Conservation (phyloP, 2,113 vertebrate genomes). For the Prolemur simus region DNA sequence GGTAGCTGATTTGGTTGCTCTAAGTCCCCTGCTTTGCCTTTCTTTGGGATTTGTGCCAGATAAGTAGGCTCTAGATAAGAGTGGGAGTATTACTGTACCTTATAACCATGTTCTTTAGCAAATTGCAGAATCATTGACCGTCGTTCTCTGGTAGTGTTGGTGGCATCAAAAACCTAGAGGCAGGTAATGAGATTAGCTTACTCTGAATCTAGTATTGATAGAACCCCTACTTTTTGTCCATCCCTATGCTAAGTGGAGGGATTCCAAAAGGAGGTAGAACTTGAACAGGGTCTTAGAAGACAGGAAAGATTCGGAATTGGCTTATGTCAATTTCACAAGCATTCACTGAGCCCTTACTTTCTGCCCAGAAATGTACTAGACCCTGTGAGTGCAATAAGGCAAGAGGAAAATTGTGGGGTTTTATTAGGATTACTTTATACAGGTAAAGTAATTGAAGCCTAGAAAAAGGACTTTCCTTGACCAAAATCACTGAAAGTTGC, state of each 20-base stretch:
- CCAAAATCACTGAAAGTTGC: background rate
- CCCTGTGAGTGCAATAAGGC: background rate
- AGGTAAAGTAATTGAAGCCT: constrained; percentile 23
- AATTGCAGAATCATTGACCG: constrained; percentile 89
- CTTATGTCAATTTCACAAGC: constrained; percentile 35
- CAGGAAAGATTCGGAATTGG: constrained; percentile 10
- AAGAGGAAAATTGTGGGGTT: background rate
- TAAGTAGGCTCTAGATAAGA: constrained; percentile 7
- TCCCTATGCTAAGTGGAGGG: background rate
- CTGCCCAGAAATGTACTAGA: background rate
- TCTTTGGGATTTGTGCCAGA: background rate
- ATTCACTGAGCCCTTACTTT: background rate
- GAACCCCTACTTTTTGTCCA: background rate
- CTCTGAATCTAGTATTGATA: background rate
- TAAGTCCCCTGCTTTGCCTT: background rate
- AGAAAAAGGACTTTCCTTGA: constrained; percentile 17
- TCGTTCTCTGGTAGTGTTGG: constrained; percentile 90
- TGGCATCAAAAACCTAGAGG: constrained; percentile 92
- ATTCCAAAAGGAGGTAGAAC: background rate
- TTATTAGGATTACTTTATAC: constrained; percentile 35
- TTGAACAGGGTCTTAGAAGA: constrained; percentile 24
- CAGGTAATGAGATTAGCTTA: background rate
- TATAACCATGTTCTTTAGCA: constrained; percentile 90
- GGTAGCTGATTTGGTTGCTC: background rate
- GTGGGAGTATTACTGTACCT: constrained; percentile 80